These are phyloP conservation scores for Lepidocyrtoides sp. DNA, from an alignment of 2,888 invertebrate genomes.

Conservation along the genomic window DNA sequence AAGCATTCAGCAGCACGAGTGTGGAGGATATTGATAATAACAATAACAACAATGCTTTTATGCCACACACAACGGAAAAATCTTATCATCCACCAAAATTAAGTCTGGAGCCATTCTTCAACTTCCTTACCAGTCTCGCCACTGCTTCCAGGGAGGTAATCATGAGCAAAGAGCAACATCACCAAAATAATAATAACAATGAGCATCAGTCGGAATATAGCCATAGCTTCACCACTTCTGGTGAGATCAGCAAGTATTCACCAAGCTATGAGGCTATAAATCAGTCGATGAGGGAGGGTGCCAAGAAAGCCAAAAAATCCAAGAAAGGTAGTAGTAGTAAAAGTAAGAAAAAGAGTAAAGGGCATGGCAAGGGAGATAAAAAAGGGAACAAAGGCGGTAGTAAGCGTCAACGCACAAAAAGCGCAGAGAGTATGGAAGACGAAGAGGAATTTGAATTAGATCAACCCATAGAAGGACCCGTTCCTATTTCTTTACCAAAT, in stretches of 20 bases:
- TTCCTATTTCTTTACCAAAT: conserved; percentile 67
- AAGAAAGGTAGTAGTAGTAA: conserved; percentile 55
- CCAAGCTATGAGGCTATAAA: conserved; percentile 75
- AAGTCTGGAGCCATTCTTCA: conserved; percentile 80
- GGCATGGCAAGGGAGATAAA: conserved; percentile 59
- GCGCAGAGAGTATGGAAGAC: conserved; percentile 50
- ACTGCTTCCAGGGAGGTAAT: conserved; percentile 73
- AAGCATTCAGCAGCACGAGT: conserved; percentile 7
- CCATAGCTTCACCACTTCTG: not conserved
- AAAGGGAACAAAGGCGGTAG: conserved; percentile 64
- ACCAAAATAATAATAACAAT: conserved; percentile 3
- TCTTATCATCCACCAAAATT: conserved; percentile 70
- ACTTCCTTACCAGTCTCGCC: conserved; percentile 77
- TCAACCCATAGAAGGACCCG: conserved; percentile 5
- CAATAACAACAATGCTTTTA: conserved; percentile 37
- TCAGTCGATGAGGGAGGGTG: conserved; percentile 73
- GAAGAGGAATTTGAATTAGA: conserved; percentile 57
- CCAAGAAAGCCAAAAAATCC: conserved; percentile 69
- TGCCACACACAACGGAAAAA: conserved; percentile 66
- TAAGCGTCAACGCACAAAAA: conserved; percentile 34
- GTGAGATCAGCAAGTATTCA: conserved; percentile 57
- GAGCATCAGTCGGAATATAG: not conserved
- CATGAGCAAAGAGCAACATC: conserved; percentile 66
- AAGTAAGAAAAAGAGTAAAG: conserved; percentile 61
- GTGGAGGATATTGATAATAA: conserved; percentile 35